Conservation (phyloP, 2,113 vertebrate species). For the Chauna torquata region DNA sequence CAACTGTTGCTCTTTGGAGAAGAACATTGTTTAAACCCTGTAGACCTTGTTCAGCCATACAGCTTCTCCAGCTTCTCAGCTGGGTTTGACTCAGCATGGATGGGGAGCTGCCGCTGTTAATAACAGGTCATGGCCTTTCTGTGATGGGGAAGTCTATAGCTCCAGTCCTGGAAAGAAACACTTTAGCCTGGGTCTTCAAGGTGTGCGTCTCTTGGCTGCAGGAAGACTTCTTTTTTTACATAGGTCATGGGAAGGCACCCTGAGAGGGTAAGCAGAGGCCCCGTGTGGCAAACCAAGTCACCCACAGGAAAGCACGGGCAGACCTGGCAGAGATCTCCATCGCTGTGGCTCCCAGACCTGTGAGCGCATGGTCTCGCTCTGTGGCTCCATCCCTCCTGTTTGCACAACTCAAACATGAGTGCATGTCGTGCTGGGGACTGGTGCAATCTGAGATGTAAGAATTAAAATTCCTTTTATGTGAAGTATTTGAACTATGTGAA, state of each 20-base stretch:
- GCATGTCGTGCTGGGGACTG: conserved; percentile 1
- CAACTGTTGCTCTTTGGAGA: background rate
- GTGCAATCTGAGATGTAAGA: conserved; percentile 64
- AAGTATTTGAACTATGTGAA: conserved; percentile 69
- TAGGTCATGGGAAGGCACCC: background rate
- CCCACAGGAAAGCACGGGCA: background rate
- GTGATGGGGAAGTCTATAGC: background rate
- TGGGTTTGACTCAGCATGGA: background rate
- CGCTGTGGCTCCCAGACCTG: background rate
- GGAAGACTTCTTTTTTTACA: background rate
- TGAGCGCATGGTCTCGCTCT: background rate
- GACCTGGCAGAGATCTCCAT: background rate
- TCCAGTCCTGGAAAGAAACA: background rate
- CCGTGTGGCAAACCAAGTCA: background rate
- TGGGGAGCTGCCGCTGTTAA: background rate
- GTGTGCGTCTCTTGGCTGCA: background rate
- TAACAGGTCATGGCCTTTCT: background rate
- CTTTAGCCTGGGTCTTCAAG: background rate
- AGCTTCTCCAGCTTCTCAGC: background rate
- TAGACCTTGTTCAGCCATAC: background rate
- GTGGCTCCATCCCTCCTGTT: background rate
- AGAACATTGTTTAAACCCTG: background rate
- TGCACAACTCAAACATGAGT: background rate
- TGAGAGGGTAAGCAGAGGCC: background rate
- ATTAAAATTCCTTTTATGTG: conserved; percentile 56